Conservation (phyloP, 1,140 invertebrate species). For the Procambarus clarkii region DNA sequence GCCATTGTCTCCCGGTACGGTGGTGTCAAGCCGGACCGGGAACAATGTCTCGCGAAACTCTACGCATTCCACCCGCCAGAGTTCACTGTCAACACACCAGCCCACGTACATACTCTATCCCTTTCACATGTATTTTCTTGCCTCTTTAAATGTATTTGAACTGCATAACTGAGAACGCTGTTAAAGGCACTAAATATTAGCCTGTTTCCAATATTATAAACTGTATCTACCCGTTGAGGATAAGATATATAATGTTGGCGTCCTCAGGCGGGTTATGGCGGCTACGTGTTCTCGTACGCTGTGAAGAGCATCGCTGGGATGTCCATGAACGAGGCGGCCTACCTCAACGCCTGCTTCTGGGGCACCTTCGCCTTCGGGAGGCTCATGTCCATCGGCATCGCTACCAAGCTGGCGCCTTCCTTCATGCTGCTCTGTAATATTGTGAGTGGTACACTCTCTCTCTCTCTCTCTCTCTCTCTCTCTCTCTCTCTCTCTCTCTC, state of each 20-base stretch:
- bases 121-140: too few species aligned
- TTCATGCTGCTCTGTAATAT: constrained; percentile 78
- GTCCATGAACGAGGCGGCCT: constrained; percentile 76
- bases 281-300: constrained; percentile 78
- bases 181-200: neutral
- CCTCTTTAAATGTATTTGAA: too few species aligned
- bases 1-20: too few species aligned
- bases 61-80: too few species aligned
- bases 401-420: constrained; percentile 74
- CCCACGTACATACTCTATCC: too few species aligned
- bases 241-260: too few species aligned
- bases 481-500: too few species aligned
- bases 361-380: constrained; percentile 78
- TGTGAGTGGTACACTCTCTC: constrained; percentile 74
- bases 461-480: too few species aligned
- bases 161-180: too few species aligned
- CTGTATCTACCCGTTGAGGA: constrained; percentile 10
- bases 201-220: neutral
- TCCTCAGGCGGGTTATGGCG: constrained; percentile 77
- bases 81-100: too few species aligned
- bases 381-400: constrained; percentile 77
- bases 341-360: constrained; percentile 78
- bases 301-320: constrained; percentile 76
- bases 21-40: too few species aligned
- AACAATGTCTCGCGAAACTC: too few species aligned